Evolutionary conservation across 53 echinoderm and acorn worm species (phyloP).

Genomic region (Holothuria scabra): DNA sequence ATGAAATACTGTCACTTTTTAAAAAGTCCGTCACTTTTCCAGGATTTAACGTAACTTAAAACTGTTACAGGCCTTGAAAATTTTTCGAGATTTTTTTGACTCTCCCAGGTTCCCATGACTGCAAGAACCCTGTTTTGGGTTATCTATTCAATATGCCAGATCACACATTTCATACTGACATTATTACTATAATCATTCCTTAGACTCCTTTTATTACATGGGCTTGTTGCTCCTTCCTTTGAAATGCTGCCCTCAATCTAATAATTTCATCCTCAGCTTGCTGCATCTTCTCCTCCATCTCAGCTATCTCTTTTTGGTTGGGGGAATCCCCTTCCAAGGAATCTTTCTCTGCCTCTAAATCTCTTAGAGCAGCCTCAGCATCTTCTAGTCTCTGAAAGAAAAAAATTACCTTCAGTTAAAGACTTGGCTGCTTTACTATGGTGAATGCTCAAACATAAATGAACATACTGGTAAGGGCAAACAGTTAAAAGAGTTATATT

Average conservation of each 20-base stretch:
- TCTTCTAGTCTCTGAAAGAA: constrained; percentile 65
- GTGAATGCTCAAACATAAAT: too few species aligned
- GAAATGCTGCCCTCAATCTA: constrained; percentile 65
- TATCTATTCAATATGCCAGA: too few species aligned
- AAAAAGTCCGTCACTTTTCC: too few species aligned
- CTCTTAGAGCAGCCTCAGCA: constrained; percentile 59
- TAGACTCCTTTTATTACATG: constrained; percentile 54
- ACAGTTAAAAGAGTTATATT: background rate
- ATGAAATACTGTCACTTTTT: too few species aligned
- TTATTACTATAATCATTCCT: background rate
- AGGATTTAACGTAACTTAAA: too few species aligned
- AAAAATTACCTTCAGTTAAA: background rate
- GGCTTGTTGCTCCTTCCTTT: constrained; percentile 69
- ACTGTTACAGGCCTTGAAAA: too few species aligned
- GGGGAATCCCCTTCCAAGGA: constrained; percentile 36
- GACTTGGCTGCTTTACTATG: too few species aligned
- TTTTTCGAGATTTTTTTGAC: too few species aligned
- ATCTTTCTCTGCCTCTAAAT: constrained; percentile 55
- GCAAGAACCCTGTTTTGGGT: too few species aligned
- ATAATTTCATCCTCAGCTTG: constrained; percentile 68
- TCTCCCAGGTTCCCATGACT: too few species aligned
- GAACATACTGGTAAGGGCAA: background rate
- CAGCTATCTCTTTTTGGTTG: constrained; percentile 29
- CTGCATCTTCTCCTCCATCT: constrained; percentile 59
- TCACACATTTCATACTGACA: too few species aligned